Evolutionary conservation across 2,888 invertebrate species (phyloP), one percentile per base, ranked within the genome.

Genomic region (Drosophila subquinaria): DNA sequence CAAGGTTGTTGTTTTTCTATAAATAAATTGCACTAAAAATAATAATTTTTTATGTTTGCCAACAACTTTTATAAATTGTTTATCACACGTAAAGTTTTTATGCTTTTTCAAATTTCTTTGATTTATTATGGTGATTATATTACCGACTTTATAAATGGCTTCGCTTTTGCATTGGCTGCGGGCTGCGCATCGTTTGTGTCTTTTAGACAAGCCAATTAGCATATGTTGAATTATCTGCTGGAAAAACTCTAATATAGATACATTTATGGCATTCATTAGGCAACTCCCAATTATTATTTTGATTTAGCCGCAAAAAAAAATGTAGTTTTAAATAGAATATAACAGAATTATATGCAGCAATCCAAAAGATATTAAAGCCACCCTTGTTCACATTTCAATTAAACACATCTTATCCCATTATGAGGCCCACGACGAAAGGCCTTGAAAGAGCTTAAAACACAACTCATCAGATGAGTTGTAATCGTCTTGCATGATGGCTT

Each of bases 41-140:
- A 69, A 20, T 36, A 62, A 36, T 45, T 15, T 57, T 64, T 66
- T 74, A 52, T 70, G 60, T 67, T 57, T 47, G 52, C 30, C 11
- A 47, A 38, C 52, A 45, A 68, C 47, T 61, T 64, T 64, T 67
- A 59, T 51, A 60, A 73, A 55, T 60, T 76, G 38, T 55, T 69
- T 63, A 68, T 62, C 63, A 30, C 50, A 11, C 42, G 23, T 52
- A 40, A 51, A 48, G 36, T 68, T 48, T 70, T 66, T 66, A 57
- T 83, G 57, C 35, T 23, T 48, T 61, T 69, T 62, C 17, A 66
- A 65, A 75, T 75, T 66, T 69, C 42, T 42, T 51, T 87, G 88
- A 82, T 82, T 87, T 69, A 87, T 81, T 52, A 27, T 11, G 59
- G 17, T 72, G 65, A 69, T 74, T 77, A 67, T 48, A 48, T 62